Evolutionary conservation across 2,888 invertebrate genomes (phyloP), one percentile per base, ranked within the genome.

Genomic region (Microchrysa polita): DNA sequence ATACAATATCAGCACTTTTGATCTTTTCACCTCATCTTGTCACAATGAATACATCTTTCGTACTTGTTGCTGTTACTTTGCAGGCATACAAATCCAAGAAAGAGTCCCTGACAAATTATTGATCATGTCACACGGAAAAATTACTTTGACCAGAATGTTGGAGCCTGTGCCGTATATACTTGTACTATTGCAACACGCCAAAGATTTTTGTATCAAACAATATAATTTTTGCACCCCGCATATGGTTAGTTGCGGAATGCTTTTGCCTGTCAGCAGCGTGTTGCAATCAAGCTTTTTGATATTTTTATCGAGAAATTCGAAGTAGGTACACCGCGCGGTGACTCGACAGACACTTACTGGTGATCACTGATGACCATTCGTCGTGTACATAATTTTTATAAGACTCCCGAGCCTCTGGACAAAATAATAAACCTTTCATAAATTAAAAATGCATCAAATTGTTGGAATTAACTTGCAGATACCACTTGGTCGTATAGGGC

Each of bases 151-250:
- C 65, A 18, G 57, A 69, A 69, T 69, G 40, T n/a, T n/a, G n/a
- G n/a, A n/a, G n/a, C n/a, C n/a, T 20, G 44, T 23, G 22, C n/a
- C n/a, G n/a, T n/a, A n/a, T n/a, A n/a, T n/a, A n/a, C n/a, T n/a
- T n/a, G 27, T 20, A 48, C n/a, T n/a, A n/a, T n/a, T 53, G 16
- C 69, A 34, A 57, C 57, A 34, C 53, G 34, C 20, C 57, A 16
- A 27, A 44, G 57, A 69, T 69, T 69, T 34, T 69, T 69, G 69
- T 57, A 69, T 69, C 57, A 57, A 69, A 69, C 69, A 69, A 69
- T 69, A 69, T 57, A 55, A 69, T 69, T 67, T 69, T 55, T n/a
- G n/a, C n/a, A n/a, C n/a, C 69, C 55, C 42, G 69, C 69, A 55
- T 69, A 69, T 69, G 57, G 69, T 53, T 67, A 67, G 40, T n/a